These are phyloP conservation scores for Hymenochirus boettgeri DNA, from an alignment of 2,113 vertebrate species.

Conservation along the genomic window DNA sequence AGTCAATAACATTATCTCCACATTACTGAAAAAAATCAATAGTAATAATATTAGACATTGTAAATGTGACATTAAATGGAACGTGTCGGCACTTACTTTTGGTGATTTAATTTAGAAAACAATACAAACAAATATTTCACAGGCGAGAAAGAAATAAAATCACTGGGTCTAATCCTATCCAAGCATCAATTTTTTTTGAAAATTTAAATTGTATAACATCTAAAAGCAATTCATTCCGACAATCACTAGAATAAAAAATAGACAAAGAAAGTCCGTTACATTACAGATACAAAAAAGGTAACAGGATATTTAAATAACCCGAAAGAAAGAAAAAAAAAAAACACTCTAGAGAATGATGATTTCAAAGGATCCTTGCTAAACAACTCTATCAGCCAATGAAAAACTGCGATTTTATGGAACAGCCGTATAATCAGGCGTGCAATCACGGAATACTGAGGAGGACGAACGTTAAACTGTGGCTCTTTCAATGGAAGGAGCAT, in stretches of 20 bases:
- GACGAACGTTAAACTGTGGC: slow-evolving; percentile 59
- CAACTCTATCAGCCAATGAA: slow-evolving; percentile 14
- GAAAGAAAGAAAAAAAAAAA: slow-evolving; percentile 10
- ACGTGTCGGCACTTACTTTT: too few species aligned
- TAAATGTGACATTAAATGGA: too few species aligned
- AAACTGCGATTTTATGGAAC: slow-evolving; percentile 16
- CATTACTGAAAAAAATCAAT: too few species aligned
- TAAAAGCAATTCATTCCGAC: slow-evolving; percentile 32
- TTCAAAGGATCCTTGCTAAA: slow-evolving; percentile 14
- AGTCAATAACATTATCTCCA: too few species aligned
- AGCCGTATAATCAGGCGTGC: slow-evolving; percentile 46
- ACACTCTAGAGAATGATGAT: neutral
- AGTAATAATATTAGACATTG: too few species aligned
- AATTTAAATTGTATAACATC: too few species aligned
- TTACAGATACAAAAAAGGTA: neutral
- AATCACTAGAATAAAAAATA: neutral
- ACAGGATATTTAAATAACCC: neutral
- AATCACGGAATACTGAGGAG: slow-evolving; percentile 53
- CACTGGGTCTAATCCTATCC: too few species aligned
- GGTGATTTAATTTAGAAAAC: too few species aligned
- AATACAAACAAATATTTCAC: too few species aligned
- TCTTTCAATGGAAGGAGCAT: slow-evolving; percentile 64
- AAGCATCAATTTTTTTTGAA: too few species aligned
- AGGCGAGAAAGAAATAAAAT: too few species aligned
- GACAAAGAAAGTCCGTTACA: neutral